A percentile compares a stretch with the other conserved stretches of the same genome.
Evolutionary conservation across 1,140 invertebrate genomes (phyloP).

Genomic region (Zaprionus davidi): DNA sequence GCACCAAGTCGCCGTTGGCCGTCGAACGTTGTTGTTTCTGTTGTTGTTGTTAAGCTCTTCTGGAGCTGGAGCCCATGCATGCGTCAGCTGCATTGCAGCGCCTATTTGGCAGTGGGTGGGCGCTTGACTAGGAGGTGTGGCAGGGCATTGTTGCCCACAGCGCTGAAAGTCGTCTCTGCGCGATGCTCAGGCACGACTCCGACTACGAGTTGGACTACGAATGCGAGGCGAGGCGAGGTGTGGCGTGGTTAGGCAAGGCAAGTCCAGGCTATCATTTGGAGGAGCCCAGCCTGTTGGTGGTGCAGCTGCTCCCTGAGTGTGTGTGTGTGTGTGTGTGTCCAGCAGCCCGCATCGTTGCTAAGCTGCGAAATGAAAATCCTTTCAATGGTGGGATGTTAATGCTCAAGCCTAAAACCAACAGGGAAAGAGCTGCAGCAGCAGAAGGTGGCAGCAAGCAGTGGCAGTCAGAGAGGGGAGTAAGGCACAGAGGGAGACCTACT

Average conservation of each 20-base stretch:
- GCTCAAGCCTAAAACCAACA: conserved; percentile 75
- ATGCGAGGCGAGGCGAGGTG: background rate
- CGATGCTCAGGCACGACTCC: conserved; percentile 50
- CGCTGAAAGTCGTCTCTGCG: conserved; percentile 23
- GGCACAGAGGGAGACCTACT: conserved; percentile 15
- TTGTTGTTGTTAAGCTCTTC: conserved; percentile 46
- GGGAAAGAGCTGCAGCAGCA: conserved; percentile 10
- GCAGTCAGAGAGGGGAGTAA: background rate
- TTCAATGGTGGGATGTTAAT: conserved; percentile 45
- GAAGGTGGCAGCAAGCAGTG: no score
- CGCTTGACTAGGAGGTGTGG: background rate
- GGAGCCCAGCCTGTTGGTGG: background rate
- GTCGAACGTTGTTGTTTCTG: conserved; percentile 50
- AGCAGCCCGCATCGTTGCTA: conserved; percentile 55
- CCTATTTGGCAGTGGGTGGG: conserved; percentile 12
- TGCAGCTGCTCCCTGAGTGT: background rate
- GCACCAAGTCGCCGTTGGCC: conserved; percentile 59
- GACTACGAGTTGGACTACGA: conserved; percentile 20
- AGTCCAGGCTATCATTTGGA: background rate
- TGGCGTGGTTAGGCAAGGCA: background rate
- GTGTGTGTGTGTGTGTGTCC: conserved; percentile 21
- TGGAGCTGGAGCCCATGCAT: conserved; percentile 51
- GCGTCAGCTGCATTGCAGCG: conserved; percentile 68
- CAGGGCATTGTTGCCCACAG: conserved; percentile 16
- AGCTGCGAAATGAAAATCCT: conserved; percentile 79